Base-by-base conservation (phyloP, 2,888 invertebrate species). In the Meta bourneti region DNA sequence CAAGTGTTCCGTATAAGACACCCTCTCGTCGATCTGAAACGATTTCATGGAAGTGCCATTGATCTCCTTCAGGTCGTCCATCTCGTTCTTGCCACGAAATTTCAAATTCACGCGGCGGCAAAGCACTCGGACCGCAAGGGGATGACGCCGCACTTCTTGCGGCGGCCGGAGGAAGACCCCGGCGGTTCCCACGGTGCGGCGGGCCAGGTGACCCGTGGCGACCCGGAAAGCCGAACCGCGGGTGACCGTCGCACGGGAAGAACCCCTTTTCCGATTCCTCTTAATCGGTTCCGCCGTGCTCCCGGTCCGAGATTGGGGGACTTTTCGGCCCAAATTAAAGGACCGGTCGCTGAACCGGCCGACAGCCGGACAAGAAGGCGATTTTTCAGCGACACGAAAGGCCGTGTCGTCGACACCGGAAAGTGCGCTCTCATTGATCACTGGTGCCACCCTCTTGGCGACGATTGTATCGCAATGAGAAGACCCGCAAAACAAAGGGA, bases 231-330 rank as follows among this genome's bases (percentile, higher is more conserved):
- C 78, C 75, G 61, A 54, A 69, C 89, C 79, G 71, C 89, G 72
- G 91, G 91, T 87, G 87, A 87, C 11, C 91, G 87, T 91, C 91
- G 91, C 87, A 91, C 77, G 91, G 91, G 91, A 90, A 85, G 85
- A 75, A 69, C 71, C 70, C 82, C 83, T 74, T 69, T 72, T 72
- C 89, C 89, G 77, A 83, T 74, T 52, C 72, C 34, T 70, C 80
- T 71, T 83, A 72, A 79, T 74, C 75, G 84, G 84, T 75, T 75
- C 84, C 75, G 84, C 52, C 75, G 34, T 74, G 13, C 34, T 34
- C 34, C 34, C 34, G 34, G 34, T 4, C 34, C 34, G 34, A 34
- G 34, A 34, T 34, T 34, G 20, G 54, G 71, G 71, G 71, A 7
- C 13, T 19, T 51, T 79, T 51, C 49, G 11, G 9, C 48, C 77